Evolutionary conservation across 2,113 vertebrate species (phyloP), one percentile per base, ranked within the genome.

Genomic region (Shinisaurus crocodilurus): DNA sequence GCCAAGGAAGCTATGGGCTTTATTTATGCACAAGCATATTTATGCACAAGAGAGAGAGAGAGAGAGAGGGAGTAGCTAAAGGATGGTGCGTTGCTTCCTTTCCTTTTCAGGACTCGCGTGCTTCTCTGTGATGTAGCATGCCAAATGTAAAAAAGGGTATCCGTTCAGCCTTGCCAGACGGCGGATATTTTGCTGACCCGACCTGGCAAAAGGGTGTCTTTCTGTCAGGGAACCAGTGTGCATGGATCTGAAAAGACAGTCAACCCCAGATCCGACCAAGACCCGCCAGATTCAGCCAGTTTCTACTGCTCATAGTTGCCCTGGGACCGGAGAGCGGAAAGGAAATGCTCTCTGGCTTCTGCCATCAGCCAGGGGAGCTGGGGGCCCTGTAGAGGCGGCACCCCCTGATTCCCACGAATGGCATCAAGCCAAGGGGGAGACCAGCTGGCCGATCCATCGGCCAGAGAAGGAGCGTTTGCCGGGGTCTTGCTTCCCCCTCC

Each of bases 1-100:
- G 87, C 94, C 94, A 95, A 82, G 92, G 94, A 97, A 95, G 90
- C 92, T 92, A 92, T 90, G 90, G 94, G 95, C 92, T 95, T 95
- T 91, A 95, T 95, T 92, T 94, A 95, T 94, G 93, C 94, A 94
- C 88, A 89, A 48, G 90, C 95, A 50, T 93, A 87, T 93, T 93
- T n/a, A n/a, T n/a, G n/a, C n/a, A n/a, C n/a, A n/a, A n/a, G n/a
- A n/a, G n/a, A 92, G 92, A 95, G 91, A 88, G 92, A 87, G 90
- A 67, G 63, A 43, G 23, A 91, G 92, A 94, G 91, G 83, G 91
- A 89, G 90, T 90, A 94, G 89, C 91, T 94, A 69, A 90, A 91
- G 96, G 92, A 95, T 85, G 82, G 32, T 91, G 86, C 82, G 1
- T 87, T 89, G 84, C 86, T 65, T 69, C 16, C n/a, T 50, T 54